Conservation (phyloP, 1,140 invertebrate genomes). For the Heterodera carotae region DNA sequence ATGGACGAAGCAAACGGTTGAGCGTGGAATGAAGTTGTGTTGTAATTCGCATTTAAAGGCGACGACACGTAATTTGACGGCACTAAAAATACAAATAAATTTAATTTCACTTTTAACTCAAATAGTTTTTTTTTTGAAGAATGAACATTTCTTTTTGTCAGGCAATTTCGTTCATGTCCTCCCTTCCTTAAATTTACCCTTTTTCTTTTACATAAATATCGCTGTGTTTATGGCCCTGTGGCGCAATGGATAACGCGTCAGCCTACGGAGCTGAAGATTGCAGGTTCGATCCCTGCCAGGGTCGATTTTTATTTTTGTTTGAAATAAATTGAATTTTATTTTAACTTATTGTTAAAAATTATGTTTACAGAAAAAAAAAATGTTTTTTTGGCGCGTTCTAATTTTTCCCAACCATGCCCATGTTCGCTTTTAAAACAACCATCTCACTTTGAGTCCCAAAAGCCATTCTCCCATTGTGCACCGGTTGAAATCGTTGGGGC, state of each 20-base stretch:
- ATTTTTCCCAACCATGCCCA: not conserved
- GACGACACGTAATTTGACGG: not conserved
- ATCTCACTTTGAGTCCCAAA: not conserved
- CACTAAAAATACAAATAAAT: not conserved
- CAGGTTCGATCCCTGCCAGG: slow-evolving; percentile 60
- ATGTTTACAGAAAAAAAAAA: not conserved
- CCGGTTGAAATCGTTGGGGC: not conserved
- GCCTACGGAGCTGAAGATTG: slow-evolving; percentile 61
- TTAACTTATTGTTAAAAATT: too few relatives aligned
- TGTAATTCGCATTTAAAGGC: slow-evolving; percentile 16
- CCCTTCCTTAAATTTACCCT: too few relatives aligned
- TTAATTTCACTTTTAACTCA: not conserved
- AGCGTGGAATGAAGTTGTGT: slow-evolving; percentile 28
- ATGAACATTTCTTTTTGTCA: too few relatives aligned
- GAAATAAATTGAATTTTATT: too few relatives aligned
- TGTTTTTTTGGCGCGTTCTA: not conserved
- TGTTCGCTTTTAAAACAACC: not conserved
- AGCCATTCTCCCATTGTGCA: not conserved
- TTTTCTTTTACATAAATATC: too few relatives aligned
- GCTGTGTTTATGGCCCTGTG: slow-evolving; percentile 33
- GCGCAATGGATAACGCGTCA: slow-evolving; percentile 61
- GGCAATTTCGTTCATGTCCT: too few relatives aligned
- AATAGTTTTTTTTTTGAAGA: too few relatives aligned
- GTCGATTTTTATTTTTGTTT: slow-evolving; percentile 44
- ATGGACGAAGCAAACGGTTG: slow-evolving; percentile 26